Conservation (phyloP, 2,888 invertebrate species). For the Girardia tigrina region DNA sequence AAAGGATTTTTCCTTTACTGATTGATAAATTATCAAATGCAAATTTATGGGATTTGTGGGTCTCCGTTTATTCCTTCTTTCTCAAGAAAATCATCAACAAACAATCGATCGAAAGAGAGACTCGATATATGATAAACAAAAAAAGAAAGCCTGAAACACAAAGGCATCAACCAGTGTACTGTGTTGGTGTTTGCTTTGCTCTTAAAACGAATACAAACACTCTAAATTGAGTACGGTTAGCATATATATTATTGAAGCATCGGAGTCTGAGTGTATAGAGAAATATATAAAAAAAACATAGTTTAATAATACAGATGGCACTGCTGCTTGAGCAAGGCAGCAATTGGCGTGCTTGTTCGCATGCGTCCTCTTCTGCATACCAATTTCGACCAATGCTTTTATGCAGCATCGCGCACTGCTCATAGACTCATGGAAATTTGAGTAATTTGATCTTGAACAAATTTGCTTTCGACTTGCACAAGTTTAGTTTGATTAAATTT, state of each 20-base stretch:
- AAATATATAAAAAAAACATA: too few species aligned
- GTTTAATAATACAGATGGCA: not conserved
- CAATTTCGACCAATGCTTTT: constrained; percentile 1
- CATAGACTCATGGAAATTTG: constrained; percentile 15
- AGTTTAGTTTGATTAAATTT: constrained; percentile 13
- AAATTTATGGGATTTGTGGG: too few species aligned
- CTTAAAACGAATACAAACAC: constrained; percentile 20
- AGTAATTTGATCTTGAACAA: constrained; percentile 20
- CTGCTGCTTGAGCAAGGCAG: constrained; percentile 5
- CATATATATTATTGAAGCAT: constrained; percentile 2
- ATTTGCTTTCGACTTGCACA: constrained; percentile 20
- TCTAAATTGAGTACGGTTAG: not conserved
- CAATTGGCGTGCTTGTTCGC: not conserved
- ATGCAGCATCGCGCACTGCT: not conserved
- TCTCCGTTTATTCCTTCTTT: too few species aligned
- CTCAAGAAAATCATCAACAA: too few species aligned
- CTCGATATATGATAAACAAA: not conserved
- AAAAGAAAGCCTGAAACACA: not conserved
- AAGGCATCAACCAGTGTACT: not conserved
- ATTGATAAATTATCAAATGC: not conserved
- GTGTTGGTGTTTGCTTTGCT: not conserved
- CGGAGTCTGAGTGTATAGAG: constrained; percentile 7
- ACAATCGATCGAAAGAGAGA: too few species aligned
- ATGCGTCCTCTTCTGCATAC: constrained; percentile 14
- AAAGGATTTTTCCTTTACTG: not conserved